Percentiles rank a stretch among this genome's conserved stretches.
Conservation (phyloP, 35 echinoderm and acorn worm genomes). For the Heliocidaris erythrogramma region DNA sequence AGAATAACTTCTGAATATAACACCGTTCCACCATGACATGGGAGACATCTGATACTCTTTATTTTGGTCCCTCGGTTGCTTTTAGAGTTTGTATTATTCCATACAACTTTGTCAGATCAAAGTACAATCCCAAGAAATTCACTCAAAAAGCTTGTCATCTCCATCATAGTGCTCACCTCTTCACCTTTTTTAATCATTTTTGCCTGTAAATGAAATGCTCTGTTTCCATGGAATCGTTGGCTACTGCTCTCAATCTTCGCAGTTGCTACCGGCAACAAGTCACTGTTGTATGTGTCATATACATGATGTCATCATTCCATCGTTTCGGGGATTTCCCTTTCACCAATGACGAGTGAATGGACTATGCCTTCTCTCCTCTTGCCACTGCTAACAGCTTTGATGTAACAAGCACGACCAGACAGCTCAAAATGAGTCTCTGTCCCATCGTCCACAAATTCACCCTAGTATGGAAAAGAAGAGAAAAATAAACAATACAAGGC, state of each 20-base stretch:
- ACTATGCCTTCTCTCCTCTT: slow-evolving; percentile 92
- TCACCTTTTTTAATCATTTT: background rate
- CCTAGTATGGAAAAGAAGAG: slow-evolving; percentile 45
- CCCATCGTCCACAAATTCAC: slow-evolving; percentile 97
- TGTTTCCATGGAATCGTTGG: background rate
- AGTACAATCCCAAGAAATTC: background rate
- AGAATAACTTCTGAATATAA: no score
- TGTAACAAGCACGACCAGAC: slow-evolving; percentile 58
- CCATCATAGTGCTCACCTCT: no score
- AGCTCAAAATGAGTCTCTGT: slow-evolving; percentile 92
- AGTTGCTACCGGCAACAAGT: background rate
- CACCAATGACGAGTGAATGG: slow-evolving; percentile 76
- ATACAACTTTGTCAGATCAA: background rate
- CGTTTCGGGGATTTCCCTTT: slow-evolving; percentile 78
- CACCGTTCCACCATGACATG: no score
- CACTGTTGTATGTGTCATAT: background rate
- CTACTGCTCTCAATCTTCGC: background rate
- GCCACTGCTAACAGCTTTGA: slow-evolving; percentile 88
- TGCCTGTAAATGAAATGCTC: background rate
- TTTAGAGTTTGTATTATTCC: background rate
- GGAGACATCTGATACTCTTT: background rate
- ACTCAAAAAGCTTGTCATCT: background rate
- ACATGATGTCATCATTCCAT: slow-evolving; percentile 54
- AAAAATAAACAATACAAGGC: background rate
- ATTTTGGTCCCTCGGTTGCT: background rate